phyloP scores from a whole-genome alignment of 1,140 invertebrate genomes.

The Steinernema feltiae region DNA sequence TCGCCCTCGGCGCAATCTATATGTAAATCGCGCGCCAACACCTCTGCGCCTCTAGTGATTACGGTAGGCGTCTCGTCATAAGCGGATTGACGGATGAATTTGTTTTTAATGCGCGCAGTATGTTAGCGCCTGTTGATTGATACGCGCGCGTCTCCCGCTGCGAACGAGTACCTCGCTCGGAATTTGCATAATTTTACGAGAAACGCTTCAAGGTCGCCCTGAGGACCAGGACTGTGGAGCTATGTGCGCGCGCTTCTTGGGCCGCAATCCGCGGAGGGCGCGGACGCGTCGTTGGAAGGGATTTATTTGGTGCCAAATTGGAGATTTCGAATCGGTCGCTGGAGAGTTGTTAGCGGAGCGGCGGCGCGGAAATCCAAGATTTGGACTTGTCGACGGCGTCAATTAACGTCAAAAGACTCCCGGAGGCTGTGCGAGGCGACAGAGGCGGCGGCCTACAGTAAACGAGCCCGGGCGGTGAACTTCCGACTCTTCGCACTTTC shows the following conservation, averaged over 20 bases:
- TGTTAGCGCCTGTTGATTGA: constrained; percentile 5
- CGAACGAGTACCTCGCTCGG: too few relatives aligned
- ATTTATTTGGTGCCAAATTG: constrained; percentile 15
- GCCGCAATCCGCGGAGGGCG: too few relatives aligned
- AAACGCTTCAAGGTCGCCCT: neutral
- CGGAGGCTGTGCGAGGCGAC: neutral
- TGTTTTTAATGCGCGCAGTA: neutral
- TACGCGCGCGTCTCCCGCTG: constrained; percentile 1
- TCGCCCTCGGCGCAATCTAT: neutral
- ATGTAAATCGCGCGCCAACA: constrained; percentile 3
- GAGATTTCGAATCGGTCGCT: neutral
- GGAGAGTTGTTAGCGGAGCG: neutral
- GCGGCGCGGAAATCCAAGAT: neutral
- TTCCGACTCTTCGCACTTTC: neutral
- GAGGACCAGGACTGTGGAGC: too few relatives aligned
- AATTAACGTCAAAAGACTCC: too few relatives aligned
- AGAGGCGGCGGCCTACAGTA: neutral
- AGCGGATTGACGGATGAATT: neutral
- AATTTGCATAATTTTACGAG: neutral
- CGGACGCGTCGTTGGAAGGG: neutral
- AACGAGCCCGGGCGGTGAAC: neutral
- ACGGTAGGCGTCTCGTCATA: neutral
- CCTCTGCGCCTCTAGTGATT: neutral
- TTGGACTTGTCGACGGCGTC: too few relatives aligned
- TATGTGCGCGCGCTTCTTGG: too few relatives aligned